Evolutionary conservation across 2,113 vertebrate species (phyloP), one percentile per base, ranked within the genome.

Genomic region (Heterotilapia buettikoferi): DNA sequence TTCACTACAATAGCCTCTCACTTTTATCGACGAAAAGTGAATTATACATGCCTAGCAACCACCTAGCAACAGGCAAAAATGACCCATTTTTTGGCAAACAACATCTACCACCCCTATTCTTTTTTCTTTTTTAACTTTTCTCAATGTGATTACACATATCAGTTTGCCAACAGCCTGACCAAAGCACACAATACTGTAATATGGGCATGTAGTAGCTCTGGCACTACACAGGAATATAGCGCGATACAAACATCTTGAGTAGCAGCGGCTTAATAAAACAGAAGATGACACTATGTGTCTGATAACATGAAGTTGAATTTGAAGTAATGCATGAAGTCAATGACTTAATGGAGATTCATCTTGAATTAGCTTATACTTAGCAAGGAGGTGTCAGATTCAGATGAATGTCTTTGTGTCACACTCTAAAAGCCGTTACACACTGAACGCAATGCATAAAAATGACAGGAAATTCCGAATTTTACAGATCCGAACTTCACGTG

Each of bases 401-500:
- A 52, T 87, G 47, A 31, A 50, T 47, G 68, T 29, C 14, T 47
- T 47, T 76, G 8, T 76, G 13, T 29, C 21, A 47, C 4, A 50
- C 43, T 71, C 66, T 66, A 66, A n/a, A 66, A 36, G 61, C 61
- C 1, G 1, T 36, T 66, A 36, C 18, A n/a, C 31, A 66, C 61
- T n/a, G 31, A 66, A 6, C 2, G 2, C 31, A 19, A 33, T n/a
- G 18, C 31, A 66, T 66, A 36, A 66, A 66, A 66, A 36, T 66
- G 10, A 66, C 31, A 66, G 61, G 18, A 36, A n/a, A 66, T 66
- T n/a, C 4, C 31, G 7, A n/a, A 63, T 63, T 5, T 63, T 36
- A 36, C 0, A 0, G 31, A 36, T 4, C 31, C 4, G 2, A 63
- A 36, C 18, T 63, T 63, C 18, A 11, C 2, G 6, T 63, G 59